phyloP scores from a whole-genome alignment of 2,113 vertebrate species.

The Rhizomys pruinosus region DNA sequence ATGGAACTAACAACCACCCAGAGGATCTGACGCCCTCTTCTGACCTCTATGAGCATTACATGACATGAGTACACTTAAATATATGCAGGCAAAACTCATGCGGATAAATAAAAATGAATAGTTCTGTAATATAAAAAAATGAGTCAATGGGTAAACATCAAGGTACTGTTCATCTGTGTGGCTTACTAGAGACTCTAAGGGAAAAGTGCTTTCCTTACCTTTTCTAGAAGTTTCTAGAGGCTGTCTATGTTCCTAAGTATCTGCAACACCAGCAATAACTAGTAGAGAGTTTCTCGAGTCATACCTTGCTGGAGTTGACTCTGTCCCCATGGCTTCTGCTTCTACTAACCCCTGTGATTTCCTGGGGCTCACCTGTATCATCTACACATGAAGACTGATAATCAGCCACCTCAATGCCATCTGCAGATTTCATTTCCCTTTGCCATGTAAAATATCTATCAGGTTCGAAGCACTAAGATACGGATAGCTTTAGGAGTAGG shows the following conservation, averaged over 20 bases:
- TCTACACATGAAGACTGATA: not conserved
- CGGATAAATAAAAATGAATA: no score
- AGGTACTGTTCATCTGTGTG: not conserved
- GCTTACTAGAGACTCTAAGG: not conserved
- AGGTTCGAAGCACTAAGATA: not conserved
- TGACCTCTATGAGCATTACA: no score
- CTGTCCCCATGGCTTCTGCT: not conserved
- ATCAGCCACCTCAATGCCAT: not conserved
- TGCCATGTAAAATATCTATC: not conserved
- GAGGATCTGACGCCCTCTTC: no score
- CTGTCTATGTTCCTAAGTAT: not conserved
- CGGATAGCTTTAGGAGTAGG: not conserved
- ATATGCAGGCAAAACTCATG: no score
- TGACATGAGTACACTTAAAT: no score
- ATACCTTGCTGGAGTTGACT: no score
- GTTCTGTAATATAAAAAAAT: no score
- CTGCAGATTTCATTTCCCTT: not conserved
- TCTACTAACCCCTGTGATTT: not conserved
- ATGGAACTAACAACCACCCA: no score
- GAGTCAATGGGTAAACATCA: not conserved
- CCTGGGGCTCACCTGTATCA: fast-evolving
- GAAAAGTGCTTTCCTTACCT: not conserved
- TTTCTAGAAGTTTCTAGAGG: not conserved
- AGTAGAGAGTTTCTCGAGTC: not conserved
- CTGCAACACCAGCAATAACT: not conserved